A percentile compares a stretch with the other conserved stretches of the same genome.
Evolutionary conservation across 2,888 invertebrate species (phyloP).

Genomic region (Oligia fasciuncula): DNA sequence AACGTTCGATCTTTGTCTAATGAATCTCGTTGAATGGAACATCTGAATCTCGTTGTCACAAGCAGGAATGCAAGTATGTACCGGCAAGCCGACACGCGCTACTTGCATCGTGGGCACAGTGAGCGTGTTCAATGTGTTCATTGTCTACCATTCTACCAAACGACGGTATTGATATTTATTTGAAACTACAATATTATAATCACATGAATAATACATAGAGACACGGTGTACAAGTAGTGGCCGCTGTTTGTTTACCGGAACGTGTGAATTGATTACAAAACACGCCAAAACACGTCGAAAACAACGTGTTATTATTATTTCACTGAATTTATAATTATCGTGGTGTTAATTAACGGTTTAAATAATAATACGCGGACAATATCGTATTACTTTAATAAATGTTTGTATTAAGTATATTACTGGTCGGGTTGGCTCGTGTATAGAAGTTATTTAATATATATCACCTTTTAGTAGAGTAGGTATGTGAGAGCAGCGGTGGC

Average conservation of each 20-base stretch:
- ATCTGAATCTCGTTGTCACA: slow-evolving; percentile 16
- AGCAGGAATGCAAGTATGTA: slow-evolving; percentile 3
- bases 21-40: neutral
- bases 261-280: slow-evolving; percentile 52
- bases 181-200: slow-evolving; percentile 41
- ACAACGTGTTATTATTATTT: slow-evolving; percentile 46
- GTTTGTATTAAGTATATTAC: slow-evolving; percentile 18
- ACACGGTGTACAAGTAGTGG: neutral
- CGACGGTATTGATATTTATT: slow-evolving; percentile 44
- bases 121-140: slow-evolving; percentile 4
- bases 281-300: slow-evolving; percentile 46
- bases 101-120: slow-evolving; percentile 13
- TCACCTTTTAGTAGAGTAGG: neutral
- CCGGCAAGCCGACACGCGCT: slow-evolving; percentile 16
- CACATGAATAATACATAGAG: slow-evolving; percentile 47
- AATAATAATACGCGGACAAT: slow-evolving; percentile 46
- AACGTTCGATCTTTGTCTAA: neutral
- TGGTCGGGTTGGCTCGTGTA: slow-evolving; percentile 38
- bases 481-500: neutral
- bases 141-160: slow-evolving; percentile 21
- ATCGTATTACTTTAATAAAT: slow-evolving; percentile 33
- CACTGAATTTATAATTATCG: slow-evolving; percentile 44
- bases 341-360: slow-evolving; percentile 53
- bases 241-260: slow-evolving; percentile 28
- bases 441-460: slow-evolving; percentile 32